A percentile compares a stretch with the other conserved stretches of the same genome.
Evolutionary conservation across 2,113 vertebrate genomes (phyloP).

Genomic region (Hippocampus guttulatus): DNA sequence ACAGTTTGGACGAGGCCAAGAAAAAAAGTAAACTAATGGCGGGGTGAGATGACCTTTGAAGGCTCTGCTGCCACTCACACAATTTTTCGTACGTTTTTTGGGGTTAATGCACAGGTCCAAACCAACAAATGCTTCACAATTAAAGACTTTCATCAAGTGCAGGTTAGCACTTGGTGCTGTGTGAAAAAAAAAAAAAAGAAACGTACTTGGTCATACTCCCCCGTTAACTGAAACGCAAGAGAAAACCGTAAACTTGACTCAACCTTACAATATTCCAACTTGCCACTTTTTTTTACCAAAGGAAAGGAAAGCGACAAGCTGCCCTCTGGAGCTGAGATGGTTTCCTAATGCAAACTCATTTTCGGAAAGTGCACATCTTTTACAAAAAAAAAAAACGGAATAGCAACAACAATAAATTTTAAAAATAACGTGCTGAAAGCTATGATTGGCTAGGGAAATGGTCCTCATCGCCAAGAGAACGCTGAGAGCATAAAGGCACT

Average conservation of each 20-base stretch:
- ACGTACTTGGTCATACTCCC: neutral
- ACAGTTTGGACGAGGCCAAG: conserved; percentile 19
- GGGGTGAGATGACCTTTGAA: neutral
- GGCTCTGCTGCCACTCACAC: neutral
- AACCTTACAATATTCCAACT: neutral
- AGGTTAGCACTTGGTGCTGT: neutral
- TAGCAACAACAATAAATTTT: neutral
- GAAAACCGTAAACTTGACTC: neutral
- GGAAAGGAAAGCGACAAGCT: neutral
- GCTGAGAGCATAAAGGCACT: neutral
- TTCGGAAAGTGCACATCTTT: neutral
- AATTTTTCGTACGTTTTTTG: neutral
- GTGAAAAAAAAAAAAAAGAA: neutral
- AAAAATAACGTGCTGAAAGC: neutral
- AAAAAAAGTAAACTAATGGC: neutral
- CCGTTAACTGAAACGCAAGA: neutral
- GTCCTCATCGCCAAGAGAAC: neutral
- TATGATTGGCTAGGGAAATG: neutral
- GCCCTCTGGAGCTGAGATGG: neutral
- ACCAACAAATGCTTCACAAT: neutral
- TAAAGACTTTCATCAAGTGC: neutral
- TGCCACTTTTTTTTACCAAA: neutral
- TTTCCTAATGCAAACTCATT: neutral
- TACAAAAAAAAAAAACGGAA: neutral
- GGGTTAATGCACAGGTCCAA: conserved; percentile 11